Base-by-base conservation (phyloP, 1,140 invertebrate species). In the Ericerus pela region DNA sequence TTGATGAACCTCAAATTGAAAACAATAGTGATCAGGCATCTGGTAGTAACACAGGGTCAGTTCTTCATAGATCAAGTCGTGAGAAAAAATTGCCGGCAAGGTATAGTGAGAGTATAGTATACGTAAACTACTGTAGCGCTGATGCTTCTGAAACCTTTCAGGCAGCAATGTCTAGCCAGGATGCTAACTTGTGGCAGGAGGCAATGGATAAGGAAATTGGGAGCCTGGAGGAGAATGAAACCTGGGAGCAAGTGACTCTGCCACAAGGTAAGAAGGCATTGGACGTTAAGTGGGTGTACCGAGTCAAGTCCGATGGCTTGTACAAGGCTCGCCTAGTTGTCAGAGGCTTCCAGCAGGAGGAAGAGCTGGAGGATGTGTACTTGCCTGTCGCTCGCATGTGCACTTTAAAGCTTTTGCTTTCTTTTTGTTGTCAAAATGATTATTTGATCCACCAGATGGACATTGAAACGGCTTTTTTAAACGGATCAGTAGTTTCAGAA, bases 261-360 rank as follows among this genome's bases (percentile, higher is more conserved):
- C 57, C 58, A 18, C n/a, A 43, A 1, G 43, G 36, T 22, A 51
- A 33, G 37, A 26, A 29, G 8, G 41, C 43, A 33, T 16, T 56
- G 14, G 58, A 56, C 28, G 30, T 51, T 5, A 59, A 52, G 59
- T 65, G 62, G 60, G 52, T 65, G n/a, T 73, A 63, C 30, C 61
- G 66, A 20, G 60, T 51, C 29, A 72, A 72, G 60, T 64, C 41
- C 59, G 22, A 51, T 28, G 27, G 16, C 26, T 57, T 57, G 4
- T 63, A 60, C 33, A 62, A 64, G 54, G 62, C 60, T 20, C 51
- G 60, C 28, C 24, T 64, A 18, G 59, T 65, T 37, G 63, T 55
- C 47, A 62, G 57, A 59, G 59, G 62, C 16, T 64, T 62, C 60
- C 63, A 63, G 55, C 30, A 57, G 16, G 33, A 12, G 16, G n/a